Evolutionary conservation across 2,797 vertebrate species (phyloP).

Genomic region (Eulemur mongoz): DNA sequence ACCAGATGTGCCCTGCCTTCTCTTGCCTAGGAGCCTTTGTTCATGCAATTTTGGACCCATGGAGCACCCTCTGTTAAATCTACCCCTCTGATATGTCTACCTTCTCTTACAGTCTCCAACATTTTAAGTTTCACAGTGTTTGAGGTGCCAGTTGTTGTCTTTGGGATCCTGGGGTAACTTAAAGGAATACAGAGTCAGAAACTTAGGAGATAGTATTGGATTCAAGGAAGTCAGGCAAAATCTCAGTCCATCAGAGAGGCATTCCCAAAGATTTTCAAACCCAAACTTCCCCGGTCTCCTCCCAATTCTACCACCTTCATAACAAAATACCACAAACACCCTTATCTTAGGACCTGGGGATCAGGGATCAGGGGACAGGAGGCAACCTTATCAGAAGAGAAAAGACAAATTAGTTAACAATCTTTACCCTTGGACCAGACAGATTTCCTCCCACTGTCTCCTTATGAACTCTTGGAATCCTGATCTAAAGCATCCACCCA

Average conservation of each 20-base stretch:
- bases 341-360: constrained; percentile 16
- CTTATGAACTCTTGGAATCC: background rate
- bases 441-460: constrained; percentile 18
- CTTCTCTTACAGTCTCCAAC: background rate
- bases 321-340: background rate
- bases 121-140: constrained; percentile 26
- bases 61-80: background rate
- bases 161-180: constrained; percentile 30
- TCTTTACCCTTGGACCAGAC: constrained; percentile 26
- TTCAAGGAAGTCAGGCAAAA: background rate
- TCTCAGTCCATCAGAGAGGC: background rate
- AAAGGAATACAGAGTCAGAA: constrained; percentile 42
- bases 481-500: background rate
- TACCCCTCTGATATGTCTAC: background rate
- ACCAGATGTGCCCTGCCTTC: background rate
- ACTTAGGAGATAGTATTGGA: background rate
- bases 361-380: background rate
- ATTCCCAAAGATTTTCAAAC: constrained; percentile 18
- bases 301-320: background rate
- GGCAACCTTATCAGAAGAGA: constrained; percentile 6
- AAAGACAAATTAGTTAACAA: constrained; percentile 11
- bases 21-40: background rate
- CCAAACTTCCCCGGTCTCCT: background rate
- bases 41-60: background rate
- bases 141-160: background rate